A percentile compares a stretch with the other conserved stretches of the same genome.
Evolutionary conservation across 1,140 invertebrate species (phyloP).

Genomic region (Acromyrmex echinatior): DNA sequence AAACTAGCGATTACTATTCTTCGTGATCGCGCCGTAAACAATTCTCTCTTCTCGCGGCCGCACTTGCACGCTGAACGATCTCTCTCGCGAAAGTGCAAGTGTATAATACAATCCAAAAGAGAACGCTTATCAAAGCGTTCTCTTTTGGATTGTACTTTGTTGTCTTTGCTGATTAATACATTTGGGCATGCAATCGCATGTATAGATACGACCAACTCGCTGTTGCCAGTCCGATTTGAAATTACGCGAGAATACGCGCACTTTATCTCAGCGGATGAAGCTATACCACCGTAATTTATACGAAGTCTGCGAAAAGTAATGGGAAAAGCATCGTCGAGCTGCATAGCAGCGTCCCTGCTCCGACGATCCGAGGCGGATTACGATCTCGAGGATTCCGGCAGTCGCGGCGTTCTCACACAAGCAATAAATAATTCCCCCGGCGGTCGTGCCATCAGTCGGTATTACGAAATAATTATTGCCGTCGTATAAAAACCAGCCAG

Average conservation of each 20-base stretch:
- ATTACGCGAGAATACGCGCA: conserved; percentile 34
- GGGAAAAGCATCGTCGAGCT: conserved; percentile 68
- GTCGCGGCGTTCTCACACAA: conserved; percentile 38
- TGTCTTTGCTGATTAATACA: conserved; percentile 16
- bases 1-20: conserved; percentile 12
- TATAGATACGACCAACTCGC: conserved; percentile 11
- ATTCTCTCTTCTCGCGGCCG: conserved; percentile 22
- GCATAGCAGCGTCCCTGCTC: conserved; percentile 51
- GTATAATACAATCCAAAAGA: conserved; percentile 17
- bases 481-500: conserved; percentile 59
- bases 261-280: conserved; percentile 65
- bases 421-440: conserved; percentile 70
- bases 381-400: conserved; percentile 72
- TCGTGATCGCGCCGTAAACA: conserved; percentile 18
- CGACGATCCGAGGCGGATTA: conserved; percentile 59
- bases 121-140: conserved; percentile 16
- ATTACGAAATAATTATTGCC: conserved; percentile 75
- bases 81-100: conserved; percentile 38
- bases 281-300: conserved; percentile 70
- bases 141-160: no score
- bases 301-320: conserved; percentile 66
- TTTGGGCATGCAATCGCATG: conserved; percentile 11
- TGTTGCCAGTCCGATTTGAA: conserved; percentile 40
- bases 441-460: conserved; percentile 52
- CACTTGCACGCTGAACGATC: conserved; percentile 26